Evolutionary conservation across 2,113 vertebrate genomes (phyloP).

Genomic region (Microcebus griseorufus): DNA sequence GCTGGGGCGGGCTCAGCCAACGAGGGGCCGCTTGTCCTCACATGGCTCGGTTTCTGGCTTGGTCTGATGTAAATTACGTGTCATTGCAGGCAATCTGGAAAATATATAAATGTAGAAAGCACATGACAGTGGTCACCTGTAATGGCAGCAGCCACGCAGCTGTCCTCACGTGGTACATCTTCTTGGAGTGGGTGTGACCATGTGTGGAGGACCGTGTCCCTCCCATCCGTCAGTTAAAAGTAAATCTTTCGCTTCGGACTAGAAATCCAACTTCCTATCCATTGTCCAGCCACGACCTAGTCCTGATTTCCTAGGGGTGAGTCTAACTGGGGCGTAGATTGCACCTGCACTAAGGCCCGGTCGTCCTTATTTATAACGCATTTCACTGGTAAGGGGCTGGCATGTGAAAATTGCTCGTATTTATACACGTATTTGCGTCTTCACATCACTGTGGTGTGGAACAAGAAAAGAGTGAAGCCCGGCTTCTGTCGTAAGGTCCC

Average conservation of each 20-base stretch:
- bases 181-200: fast-evolving
- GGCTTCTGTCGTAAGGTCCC: fast-evolving
- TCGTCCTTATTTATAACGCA: background rate
- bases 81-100: fast-evolving
- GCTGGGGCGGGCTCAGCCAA: background rate
- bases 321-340: background rate
- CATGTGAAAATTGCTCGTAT: fast-evolving
- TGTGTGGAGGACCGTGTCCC: too few relatives aligned
- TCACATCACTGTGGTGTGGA: fast-evolving
- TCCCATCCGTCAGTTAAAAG: background rate
- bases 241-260: background rate
- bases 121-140: background rate
- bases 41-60: background rate
- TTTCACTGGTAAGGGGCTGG: fast-evolving
- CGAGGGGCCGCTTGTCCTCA: background rate
- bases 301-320: background rate
- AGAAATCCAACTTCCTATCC: background rate
- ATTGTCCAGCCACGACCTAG: background rate
- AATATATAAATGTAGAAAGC: too few relatives aligned
- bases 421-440: fast-evolving
- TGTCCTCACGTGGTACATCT: fast-evolving
- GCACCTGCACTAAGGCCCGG: background rate
- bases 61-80: fast-evolving
- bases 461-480: fast-evolving
- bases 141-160: fast-evolving